Base-by-base conservation (phyloP, 2,888 invertebrate species). In the Clostera curtula region DNA sequence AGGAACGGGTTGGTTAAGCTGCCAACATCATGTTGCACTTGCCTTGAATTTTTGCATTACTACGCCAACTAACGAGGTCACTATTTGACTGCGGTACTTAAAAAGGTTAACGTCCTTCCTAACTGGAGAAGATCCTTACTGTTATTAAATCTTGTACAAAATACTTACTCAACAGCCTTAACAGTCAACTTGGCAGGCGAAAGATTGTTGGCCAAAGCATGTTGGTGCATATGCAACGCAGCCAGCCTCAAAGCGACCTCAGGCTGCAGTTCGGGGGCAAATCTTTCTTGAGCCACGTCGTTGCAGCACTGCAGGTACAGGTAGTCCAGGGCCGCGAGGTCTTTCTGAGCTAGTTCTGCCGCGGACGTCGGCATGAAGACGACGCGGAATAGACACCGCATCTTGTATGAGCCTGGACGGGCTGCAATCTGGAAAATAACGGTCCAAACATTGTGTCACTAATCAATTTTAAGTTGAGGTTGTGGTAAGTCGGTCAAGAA, bases 301-400 rank as follows among this genome's bases (percentile, higher is more conserved):
- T 96, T 96, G 67, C 96, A 95, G 71, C 96, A 95, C 80, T 96
- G 96, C 66, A 90, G 87, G 75, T 93, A 96, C 16, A 96, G 86
- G 71, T 96, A 96, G 73, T 97, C 96, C 52, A 97, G 87, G 1
- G 95, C 93, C 10, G 91, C 89, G 7, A 93, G 86, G 79, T 96
- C 96, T 43, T 88, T 87, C 65, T 93, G 91, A 0, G 95, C 92
- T 26, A 96, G 76, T 31, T 91, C 92, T 3, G 93, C 93, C 0
- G 95, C 92, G 25, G 96, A 94, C 10, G 88, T 86, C 3, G 96
- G 96, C 53, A 96, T 93, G 80, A 95, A 96, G 5, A 93, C 91
- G 23, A 96, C 90, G 23, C 96, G 90, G 79, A 95, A 95, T 17
- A 96, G 86, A 61, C 96, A 96, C 1, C 95, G 89, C 58, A 95